A percentile compares a stretch with the other conserved stretches of the same genome.
Evolutionary conservation across 2,797 vertebrate species (phyloP).

Genomic region (Chrosomus eos): DNA sequence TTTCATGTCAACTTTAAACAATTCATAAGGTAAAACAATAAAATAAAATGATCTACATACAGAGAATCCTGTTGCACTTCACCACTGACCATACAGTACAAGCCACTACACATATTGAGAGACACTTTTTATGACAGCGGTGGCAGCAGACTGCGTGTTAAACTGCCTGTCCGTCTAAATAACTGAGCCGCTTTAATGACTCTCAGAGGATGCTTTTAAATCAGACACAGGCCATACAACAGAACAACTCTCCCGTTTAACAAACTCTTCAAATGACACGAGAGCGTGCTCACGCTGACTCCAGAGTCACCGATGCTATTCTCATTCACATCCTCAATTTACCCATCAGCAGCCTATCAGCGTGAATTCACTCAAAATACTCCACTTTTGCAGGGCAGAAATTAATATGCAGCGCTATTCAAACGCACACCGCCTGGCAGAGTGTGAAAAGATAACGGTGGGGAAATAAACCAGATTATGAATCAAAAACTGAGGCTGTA

Average conservation of each 20-base stretch:
- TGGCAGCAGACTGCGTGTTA: conserved; percentile 62
- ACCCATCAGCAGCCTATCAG: conserved; percentile 48
- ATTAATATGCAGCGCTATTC: conserved; percentile 37
- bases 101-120: conserved; percentile 16
- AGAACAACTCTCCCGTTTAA: conserved; percentile 53
- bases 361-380: conserved; percentile 12
- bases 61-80: neutral
- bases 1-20: neutral
- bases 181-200: conserved; percentile 61
- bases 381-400: neutral
- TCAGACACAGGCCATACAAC: conserved; percentile 48
- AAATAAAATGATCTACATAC: neutral
- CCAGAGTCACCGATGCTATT: conserved; percentile 47
- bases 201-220: conserved; percentile 56
- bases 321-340: conserved; percentile 49
- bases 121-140: conserved; percentile 45
- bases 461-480: conserved; percentile 41
- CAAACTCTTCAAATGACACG: conserved; percentile 45
- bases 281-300: conserved; percentile 18
- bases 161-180: conserved; percentile 67
- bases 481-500: neutral
- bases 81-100: neutral
- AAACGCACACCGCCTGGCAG: conserved; percentile 10
- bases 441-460: conserved; percentile 38
- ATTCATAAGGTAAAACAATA: neutral